phyloP scores from a whole-genome alignment of 2,888 invertebrate species.

The Barypeithes pellucidus region DNA sequence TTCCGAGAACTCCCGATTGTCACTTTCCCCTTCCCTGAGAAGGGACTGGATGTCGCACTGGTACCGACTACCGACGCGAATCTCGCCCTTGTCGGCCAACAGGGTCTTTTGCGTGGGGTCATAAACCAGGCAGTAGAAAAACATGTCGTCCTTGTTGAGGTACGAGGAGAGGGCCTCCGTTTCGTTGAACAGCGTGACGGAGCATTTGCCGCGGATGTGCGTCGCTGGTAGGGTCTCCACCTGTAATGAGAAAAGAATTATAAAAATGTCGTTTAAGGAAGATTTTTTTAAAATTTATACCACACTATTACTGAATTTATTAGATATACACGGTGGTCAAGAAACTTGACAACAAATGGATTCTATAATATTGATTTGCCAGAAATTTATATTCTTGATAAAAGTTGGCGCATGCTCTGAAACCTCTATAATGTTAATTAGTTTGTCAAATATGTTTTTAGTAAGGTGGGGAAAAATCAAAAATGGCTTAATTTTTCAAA shows the following conservation, averaged over 20 bases:
- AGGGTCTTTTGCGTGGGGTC: conserved; percentile 99
- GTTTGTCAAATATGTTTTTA: too few species aligned
- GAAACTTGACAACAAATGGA: too few species aligned
- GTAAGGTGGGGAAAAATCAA: too few species aligned
- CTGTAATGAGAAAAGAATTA: conserved; percentile 70
- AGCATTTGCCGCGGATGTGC: conserved; percentile 99
- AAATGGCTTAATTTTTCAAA: too few species aligned
- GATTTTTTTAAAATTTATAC: too few species aligned
- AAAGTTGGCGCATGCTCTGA: too few species aligned
- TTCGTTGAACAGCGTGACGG: conserved; percentile 98
- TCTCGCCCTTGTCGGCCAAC: conserved; percentile 98
- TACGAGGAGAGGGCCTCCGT: conserved; percentile 97
- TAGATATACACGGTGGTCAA: too few species aligned
- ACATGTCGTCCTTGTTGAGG: conserved; percentile 97
- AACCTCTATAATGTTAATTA: too few species aligned
- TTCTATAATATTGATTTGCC: too few species aligned
- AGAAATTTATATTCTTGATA: too few species aligned
- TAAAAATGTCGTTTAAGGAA: too few species aligned
- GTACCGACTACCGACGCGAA: conserved; percentile 77
- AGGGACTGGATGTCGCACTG: conserved; percentile 94
- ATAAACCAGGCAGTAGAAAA: conserved; percentile 99
- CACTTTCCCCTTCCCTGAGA: conserved; percentile 80
- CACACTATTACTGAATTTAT: too few species aligned
- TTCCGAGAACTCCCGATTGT: conserved; percentile 70
- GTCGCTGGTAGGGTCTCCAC: conserved; percentile 99